These are phyloP conservation scores for Morus bassanus DNA, from an alignment of 2,797 vertebrate genomes.

Conservation along the genomic window DNA sequence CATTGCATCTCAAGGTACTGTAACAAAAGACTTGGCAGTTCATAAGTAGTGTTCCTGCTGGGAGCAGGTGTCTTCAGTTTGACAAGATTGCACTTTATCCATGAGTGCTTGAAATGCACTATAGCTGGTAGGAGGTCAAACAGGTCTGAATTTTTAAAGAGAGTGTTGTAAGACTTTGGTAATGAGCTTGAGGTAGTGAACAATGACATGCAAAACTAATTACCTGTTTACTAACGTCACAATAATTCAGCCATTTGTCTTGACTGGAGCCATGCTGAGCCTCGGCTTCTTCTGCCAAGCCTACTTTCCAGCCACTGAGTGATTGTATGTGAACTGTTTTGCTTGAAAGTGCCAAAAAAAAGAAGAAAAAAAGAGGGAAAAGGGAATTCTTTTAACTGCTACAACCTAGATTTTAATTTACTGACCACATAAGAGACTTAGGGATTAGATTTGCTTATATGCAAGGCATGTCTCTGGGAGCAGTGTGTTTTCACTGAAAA, in stretches of 20 bases:
- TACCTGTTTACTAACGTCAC: slow-evolving; percentile 73
- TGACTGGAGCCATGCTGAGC: slow-evolving; percentile 47
- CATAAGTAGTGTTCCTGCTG: slow-evolving; percentile 67
- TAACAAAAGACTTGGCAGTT: slow-evolving; percentile 77
- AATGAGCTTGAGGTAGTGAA: slow-evolving; percentile 65
- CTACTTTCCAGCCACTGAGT: slow-evolving; percentile 23
- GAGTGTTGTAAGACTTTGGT: slow-evolving; percentile 54
- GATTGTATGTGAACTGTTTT: slow-evolving; percentile 23
- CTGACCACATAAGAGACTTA: slow-evolving; percentile 27
- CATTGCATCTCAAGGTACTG: slow-evolving; percentile 67
- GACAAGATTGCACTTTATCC: slow-evolving; percentile 74
- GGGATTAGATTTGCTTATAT: slow-evolving; percentile 26
- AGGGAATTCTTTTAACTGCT: neutral
- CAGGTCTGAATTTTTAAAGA: slow-evolving; percentile 62
- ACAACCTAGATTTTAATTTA: slow-evolving; percentile 36
- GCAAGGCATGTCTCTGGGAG: neutral
- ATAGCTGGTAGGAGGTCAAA: slow-evolving; percentile 64
- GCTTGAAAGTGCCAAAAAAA: slow-evolving; percentile 1
- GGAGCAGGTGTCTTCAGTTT: slow-evolving; percentile 77
- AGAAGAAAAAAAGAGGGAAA: neutral
- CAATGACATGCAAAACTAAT: slow-evolving; percentile 70
- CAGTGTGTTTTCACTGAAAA: slow-evolving; percentile 30
- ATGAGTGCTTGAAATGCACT: slow-evolving; percentile 62
- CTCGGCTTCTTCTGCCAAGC: slow-evolving; percentile 1
- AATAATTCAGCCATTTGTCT: slow-evolving; percentile 68